A percentile compares a stretch with the other conserved stretches of the same genome.
These are phyloP conservation scores for Hippocampus mohnikei DNA, from an alignment of 2,113 vertebrate species.

Conservation along the genomic window DNA sequence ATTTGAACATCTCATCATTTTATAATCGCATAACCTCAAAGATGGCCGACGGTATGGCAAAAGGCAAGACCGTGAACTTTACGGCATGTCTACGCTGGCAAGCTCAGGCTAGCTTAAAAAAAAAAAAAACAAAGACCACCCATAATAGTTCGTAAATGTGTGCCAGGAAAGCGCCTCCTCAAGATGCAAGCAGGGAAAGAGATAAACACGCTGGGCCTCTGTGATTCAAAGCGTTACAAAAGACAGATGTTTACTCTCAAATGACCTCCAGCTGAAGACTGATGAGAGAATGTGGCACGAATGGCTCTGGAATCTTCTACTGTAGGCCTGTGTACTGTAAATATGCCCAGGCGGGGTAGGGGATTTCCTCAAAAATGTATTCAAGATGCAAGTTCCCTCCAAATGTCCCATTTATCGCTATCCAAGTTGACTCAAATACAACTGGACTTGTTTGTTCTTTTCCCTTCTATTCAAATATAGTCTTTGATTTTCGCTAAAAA, in stretches of 20 bases:
- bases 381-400: background rate
- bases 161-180: constrained; percentile 66
- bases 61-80: constrained; percentile 60
- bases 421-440: background rate
- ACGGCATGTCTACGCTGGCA: constrained; percentile 34
- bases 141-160: constrained; percentile 39
- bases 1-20: constrained; percentile 53
- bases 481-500: background rate
- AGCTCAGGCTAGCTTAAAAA: constrained; percentile 17
- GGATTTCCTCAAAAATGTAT: constrained; percentile 31
- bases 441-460: background rate
- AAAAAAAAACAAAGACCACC: constrained; percentile 55
- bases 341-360: constrained; percentile 29
- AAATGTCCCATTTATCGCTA: background rate
- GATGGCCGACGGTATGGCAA: constrained; percentile 43
- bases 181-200: constrained; percentile 49
- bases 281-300: constrained; percentile 48
- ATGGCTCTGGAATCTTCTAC: constrained; percentile 50
- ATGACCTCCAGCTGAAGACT: constrained; percentile 47
- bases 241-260: constrained; percentile 62
- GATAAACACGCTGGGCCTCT: constrained; percentile 57
- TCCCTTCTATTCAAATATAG: background rate
- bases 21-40: constrained; percentile 46
- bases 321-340: constrained; percentile 30
- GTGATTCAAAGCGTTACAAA: constrained; percentile 55